A percentile compares a stretch with the other conserved stretches of the same genome.
These are phyloP conservation scores for Aphelenchoides besseyi DNA, from an alignment of 1,140 invertebrate species.

Conservation along the genomic window DNA sequence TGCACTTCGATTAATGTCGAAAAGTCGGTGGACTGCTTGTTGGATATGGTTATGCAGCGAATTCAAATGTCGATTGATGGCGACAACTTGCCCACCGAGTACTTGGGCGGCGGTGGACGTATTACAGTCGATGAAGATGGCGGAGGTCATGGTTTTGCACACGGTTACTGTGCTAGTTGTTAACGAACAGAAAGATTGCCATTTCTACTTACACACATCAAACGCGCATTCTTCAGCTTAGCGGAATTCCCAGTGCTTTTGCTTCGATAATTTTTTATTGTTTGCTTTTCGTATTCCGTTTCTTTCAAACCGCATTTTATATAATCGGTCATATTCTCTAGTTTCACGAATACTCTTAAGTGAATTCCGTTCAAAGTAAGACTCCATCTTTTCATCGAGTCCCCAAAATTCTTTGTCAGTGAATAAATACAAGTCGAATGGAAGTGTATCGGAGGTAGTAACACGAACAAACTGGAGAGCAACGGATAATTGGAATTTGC, in stretches of 20 bases:
- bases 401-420: no score
- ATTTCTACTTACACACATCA: background rate
- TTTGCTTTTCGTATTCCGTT: no score
- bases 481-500: no score
- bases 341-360: no score
- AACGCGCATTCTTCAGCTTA: background rate
- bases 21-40: constrained; percentile 60
- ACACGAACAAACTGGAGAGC: no score
- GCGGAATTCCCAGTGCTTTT: background rate
- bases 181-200: constrained; percentile 15
- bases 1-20: constrained; percentile 61
- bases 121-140: constrained; percentile 47
- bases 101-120: constrained; percentile 46
- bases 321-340: no score
- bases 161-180: constrained; percentile 49
- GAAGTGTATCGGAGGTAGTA: no score
- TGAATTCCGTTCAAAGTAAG: no score
- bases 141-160: background rate
- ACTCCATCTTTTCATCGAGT: no score
- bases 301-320: no score
- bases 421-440: no score
- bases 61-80: constrained; percentile 59
- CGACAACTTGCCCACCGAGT: constrained; percentile 52
- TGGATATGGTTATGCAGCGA: constrained; percentile 61
- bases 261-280: background rate